Base-by-base conservation (phyloP, 2,888 invertebrate species). In the Sceliomorpha sp. region DNA sequence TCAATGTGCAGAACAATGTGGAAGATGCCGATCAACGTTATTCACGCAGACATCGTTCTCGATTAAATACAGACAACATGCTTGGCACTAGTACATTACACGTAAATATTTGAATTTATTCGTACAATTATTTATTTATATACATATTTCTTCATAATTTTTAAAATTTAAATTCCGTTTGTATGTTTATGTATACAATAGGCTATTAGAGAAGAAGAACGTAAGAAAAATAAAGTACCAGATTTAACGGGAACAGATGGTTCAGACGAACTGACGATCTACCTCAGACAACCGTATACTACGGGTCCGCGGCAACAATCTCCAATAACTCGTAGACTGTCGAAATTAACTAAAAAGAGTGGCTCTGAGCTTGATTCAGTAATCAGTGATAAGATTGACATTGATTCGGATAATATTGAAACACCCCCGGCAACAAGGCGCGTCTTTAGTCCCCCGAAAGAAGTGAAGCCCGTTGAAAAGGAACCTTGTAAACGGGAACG, bases 341-440 rank as follows among this genome's bases (percentile, higher is more conserved):
- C 85, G 0, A 85, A 83, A 27, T 34, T 79, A 7, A 48, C 79
- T 53, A 72, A 74, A 74, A 76, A 77, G 67, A 60, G 69, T 15
- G 45, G 50, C n/a, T n/a, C n/a, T 6, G 78, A 78, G 0, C 3
- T 44, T 0, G 75, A 75, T 64, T 74, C 84, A 24, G 79, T 78
- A 1, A 84, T 89, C 8, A 90, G 91, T 10, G 94, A 94, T 77
- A 93, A 93, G 83, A 92, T 93, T 7, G 96, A 96, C 82, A 95
- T 96, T 31, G 96, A 96, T 86, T 95, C 96, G 1, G 96, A 96
- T 77, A 96, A 96, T 78, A 94, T 96, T 24, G 96, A 96, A 89
- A 96, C 96, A 1, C 96, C 96, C 12, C 96, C 96, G 2, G 94
- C 93, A 0, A 93, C 93, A 10, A 90, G 96, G 55, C 92, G 94